phyloP scores from a whole-genome alignment of 2,888 invertebrate species.

The Pilophorus perplexus region DNA sequence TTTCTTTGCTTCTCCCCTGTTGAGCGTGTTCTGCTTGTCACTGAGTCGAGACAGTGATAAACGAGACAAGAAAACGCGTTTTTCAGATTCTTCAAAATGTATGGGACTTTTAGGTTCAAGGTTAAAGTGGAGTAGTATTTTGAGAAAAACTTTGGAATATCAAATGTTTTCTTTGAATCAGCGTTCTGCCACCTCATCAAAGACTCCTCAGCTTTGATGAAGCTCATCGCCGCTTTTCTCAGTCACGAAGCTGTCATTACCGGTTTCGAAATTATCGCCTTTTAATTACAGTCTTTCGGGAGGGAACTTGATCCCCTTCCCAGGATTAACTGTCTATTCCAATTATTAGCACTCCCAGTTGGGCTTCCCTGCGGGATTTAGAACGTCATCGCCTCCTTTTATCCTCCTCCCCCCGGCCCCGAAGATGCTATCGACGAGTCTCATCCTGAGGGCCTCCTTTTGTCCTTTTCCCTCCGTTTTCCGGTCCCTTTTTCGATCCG shows the following conservation, averaged over 20 bases:
- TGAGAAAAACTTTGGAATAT: no score
- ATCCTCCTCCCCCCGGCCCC: background rate
- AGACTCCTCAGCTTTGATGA: no score
- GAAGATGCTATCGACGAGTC: no score
- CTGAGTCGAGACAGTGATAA: no score
- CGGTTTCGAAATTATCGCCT: slow-evolving; percentile 15
- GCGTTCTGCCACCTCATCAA: no score
- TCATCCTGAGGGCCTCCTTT: background rate
- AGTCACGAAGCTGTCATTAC: no score
- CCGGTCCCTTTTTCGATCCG: slow-evolving; percentile 1
- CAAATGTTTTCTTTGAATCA: no score
- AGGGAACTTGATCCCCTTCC: slow-evolving; percentile 10
- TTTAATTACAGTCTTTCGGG: slow-evolving; percentile 27
- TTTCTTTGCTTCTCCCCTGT: slow-evolving; percentile 20
- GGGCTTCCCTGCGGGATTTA: slow-evolving; percentile 11
- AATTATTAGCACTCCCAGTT: slow-evolving; percentile 31
- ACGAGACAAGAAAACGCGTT: no score
- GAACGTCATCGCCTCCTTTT: slow-evolving; percentile 13
- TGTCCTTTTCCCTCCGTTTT: slow-evolving; percentile 3
- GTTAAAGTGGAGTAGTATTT: no score
- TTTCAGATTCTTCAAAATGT: no score
- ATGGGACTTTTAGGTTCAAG: no score
- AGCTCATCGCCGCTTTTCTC: no score
- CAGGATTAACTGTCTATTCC: slow-evolving; percentile 32
- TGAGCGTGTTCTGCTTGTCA: slow-evolving; percentile 14